A percentile compares a stretch with the other conserved stretches of the same genome.
phyloP scores from a whole-genome alignment of 2,113 vertebrate species.

The Trogon surrucura region DNA sequence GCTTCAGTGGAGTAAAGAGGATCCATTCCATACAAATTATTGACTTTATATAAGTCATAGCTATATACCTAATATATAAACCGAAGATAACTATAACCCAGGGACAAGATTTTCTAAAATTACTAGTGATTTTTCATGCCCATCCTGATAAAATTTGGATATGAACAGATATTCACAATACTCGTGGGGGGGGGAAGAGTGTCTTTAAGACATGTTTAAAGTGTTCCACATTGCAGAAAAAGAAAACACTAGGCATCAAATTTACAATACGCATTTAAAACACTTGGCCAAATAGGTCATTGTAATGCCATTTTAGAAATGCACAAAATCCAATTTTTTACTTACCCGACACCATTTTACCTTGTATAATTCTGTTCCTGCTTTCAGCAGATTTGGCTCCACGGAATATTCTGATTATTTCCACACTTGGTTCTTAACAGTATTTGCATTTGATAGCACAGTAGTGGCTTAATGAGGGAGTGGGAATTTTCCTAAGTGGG shows the following conservation, averaged over 20 bases:
- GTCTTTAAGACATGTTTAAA: not conserved
- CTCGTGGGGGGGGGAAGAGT: fast-evolving
- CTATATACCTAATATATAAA: not conserved
- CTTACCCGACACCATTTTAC: not conserved
- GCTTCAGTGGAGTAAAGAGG: not conserved
- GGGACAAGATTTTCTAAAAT: not conserved
- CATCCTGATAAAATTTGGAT: not conserved
- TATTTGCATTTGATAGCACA: not conserved
- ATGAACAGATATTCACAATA: not conserved
- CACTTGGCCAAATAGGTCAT: not conserved
- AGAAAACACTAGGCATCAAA: not conserved
- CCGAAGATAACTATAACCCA: not conserved
- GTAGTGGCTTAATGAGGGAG: not conserved
- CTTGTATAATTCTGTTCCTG: not conserved
- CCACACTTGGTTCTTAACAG: not conserved
- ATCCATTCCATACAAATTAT: not conserved
- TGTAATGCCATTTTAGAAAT: not conserved
- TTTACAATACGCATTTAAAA: not conserved
- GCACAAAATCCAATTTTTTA: not conserved
- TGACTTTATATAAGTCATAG: not conserved
- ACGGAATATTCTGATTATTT: not conserved
- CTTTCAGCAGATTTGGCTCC: not conserved
- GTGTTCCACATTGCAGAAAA: not conserved
- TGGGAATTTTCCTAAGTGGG: not conserved
- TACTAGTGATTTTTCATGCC: not conserved